These are phyloP conservation scores for Hydrocynus forskahlii DNA, from an alignment of 2,797 vertebrate species.

Conservation along the genomic window DNA sequence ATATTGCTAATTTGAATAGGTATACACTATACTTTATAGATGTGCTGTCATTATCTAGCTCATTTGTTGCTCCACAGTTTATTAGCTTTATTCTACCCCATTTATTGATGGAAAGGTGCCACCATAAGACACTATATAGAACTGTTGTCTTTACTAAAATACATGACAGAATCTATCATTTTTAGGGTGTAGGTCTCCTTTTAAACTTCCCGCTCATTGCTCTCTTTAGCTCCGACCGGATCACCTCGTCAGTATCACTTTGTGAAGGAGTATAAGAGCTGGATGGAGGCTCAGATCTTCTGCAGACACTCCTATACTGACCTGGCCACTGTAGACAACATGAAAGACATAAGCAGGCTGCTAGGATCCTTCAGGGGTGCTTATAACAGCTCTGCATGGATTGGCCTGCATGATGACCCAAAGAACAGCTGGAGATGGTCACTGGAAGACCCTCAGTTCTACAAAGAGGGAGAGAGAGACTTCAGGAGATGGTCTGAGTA, in stretches of 20 bases:
- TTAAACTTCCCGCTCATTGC: too few relatives aligned
- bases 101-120: too few relatives aligned
- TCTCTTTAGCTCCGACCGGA: neutral
- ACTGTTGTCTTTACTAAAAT: too few relatives aligned
- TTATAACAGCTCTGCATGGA: slow-evolving; percentile 34
- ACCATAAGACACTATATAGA: too few relatives aligned
- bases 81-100: too few relatives aligned
- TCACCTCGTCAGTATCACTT: slow-evolving; percentile 16
- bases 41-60: too few relatives aligned
- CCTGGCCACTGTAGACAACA: slow-evolving; percentile 46
- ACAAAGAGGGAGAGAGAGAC: slow-evolving; percentile 42
- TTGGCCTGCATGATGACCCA: slow-evolving; percentile 41
- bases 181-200: too few relatives aligned
- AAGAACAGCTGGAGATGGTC: slow-evolving; percentile 46
- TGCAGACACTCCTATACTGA: slow-evolving; percentile 44
- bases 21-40: too few relatives aligned
- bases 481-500: slow-evolving; percentile 34
- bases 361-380: neutral
- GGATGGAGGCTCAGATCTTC: slow-evolving; percentile 40
- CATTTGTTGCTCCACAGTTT: too few relatives aligned
- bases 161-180: too few relatives aligned
- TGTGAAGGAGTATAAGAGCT: slow-evolving; percentile 8
- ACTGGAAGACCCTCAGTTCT: slow-evolving; percentile 35
- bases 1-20: too few relatives aligned
- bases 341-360: slow-evolving; percentile 33